Conservation (phyloP, 1,140 invertebrate species). For the Antheraea mylitta region DNA sequence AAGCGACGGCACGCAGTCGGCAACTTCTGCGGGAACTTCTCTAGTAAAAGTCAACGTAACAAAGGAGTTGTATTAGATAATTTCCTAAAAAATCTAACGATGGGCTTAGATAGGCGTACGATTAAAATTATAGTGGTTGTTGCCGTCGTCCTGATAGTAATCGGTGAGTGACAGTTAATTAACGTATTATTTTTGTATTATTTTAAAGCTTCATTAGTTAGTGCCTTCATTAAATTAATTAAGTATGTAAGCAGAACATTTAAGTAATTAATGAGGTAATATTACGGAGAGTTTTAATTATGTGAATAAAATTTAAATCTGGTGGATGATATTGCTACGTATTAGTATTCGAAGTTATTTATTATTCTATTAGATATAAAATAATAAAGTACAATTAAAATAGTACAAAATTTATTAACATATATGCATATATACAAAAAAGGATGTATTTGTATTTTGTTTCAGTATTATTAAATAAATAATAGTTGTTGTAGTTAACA, state of each 20-base stretch:
- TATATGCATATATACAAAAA: too few species aligned
- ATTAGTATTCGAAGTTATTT: too few species aligned
- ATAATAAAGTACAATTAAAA: too few species aligned
- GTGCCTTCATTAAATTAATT: slow-evolving; percentile 1
- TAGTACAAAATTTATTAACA: too few species aligned
- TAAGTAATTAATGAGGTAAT: too few species aligned
- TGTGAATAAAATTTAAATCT: too few species aligned
- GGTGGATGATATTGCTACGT: too few species aligned
- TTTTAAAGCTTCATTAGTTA: not conserved
- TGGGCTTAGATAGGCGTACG: slow-evolving; percentile 64
- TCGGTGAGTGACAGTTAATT: slow-evolving; percentile 43
- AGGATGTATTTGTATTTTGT: too few species aligned
- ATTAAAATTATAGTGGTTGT: slow-evolving; percentile 60
- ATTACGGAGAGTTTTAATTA: too few species aligned
- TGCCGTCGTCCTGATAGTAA: slow-evolving; percentile 38
- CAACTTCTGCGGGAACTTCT: not conserved
- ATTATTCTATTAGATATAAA: too few species aligned
- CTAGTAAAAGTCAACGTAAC: not conserved
- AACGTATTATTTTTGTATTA: slow-evolving; percentile 13
- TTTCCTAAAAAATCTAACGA: slow-evolving; percentile 12
- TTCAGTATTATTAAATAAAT: too few species aligned
- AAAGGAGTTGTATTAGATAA: not conserved
- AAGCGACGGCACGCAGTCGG: not conserved
- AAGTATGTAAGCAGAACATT: not conserved
- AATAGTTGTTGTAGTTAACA: too few species aligned